Percentiles rank a stretch among this genome's conserved stretches.
Evolutionary conservation across 1,140 invertebrate genomes (phyloP).

Genomic region (Homarus americanus): DNA sequence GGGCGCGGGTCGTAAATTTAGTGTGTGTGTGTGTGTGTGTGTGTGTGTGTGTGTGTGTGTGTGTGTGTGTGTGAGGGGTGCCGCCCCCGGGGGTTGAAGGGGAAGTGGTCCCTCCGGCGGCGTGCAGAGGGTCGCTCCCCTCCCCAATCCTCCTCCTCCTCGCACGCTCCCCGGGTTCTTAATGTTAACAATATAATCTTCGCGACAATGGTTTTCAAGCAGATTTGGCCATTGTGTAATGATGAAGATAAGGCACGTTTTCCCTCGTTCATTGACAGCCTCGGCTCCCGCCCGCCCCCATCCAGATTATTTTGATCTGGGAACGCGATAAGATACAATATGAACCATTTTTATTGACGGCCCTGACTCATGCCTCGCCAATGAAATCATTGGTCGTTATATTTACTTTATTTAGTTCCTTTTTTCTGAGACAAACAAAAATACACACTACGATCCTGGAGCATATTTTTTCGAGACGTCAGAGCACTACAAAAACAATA

Average conservation of each 20-base stretch:
- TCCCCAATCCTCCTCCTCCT: neutral
- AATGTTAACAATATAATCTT: slow-evolving; percentile 54
- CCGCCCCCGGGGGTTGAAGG: neutral
- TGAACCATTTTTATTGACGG: slow-evolving; percentile 17
- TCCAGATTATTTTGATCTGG: neutral
- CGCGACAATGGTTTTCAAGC: slow-evolving; percentile 35
- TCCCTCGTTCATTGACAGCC: neutral
- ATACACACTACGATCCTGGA: no score
- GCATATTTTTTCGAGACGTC: no score
- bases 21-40: neutral
- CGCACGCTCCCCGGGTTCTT: slow-evolving; percentile 7
- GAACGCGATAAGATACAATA: neutral
- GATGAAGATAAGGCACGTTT: slow-evolving; percentile 50
- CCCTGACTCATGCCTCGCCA: neutral
- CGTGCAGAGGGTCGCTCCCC: neutral
- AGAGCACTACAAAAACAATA: slow-evolving; percentile 24
- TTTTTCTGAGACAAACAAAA: no score
- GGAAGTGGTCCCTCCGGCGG: neutral
- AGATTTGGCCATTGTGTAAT: slow-evolving; percentile 43
- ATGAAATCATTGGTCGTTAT: no score
- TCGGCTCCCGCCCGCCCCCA: neutral
- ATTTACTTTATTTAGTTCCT: no score
- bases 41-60: neutral
- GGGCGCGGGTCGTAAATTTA: slow-evolving; percentile 29
- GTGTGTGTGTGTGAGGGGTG: neutral